Conservation (phyloP, 2,113 vertebrate species). For the Cryptotis parvus region DNA sequence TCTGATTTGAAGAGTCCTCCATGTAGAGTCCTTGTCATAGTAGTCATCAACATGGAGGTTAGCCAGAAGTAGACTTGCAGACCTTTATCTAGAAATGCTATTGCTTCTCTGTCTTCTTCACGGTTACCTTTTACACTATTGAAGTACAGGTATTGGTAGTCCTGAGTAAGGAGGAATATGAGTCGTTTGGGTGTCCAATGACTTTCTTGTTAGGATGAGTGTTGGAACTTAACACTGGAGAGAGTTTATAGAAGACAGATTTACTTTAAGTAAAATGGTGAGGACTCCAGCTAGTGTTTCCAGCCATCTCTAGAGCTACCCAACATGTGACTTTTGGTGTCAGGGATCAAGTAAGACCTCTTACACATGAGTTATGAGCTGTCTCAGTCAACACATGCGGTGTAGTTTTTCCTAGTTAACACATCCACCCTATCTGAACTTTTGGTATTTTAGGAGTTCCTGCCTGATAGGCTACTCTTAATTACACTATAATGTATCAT, state of each 20-base stretch:
- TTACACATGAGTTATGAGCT: too few relatives aligned
- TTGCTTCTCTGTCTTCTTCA: neutral
- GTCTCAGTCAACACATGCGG: neutral
- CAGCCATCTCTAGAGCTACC: neutral
- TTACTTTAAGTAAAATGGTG: neutral
- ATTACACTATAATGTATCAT: neutral
- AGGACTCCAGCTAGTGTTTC: neutral
- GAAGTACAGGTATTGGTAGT: too few relatives aligned
- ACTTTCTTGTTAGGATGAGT: too few relatives aligned
- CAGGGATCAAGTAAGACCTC: too few relatives aligned
- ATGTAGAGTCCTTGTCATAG: neutral
- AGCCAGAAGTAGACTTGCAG: neutral
- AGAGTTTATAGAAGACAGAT: too few relatives aligned
- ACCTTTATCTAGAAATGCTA: neutral
- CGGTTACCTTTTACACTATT: neutral
- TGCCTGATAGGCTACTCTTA: neutral
- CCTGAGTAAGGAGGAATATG: too few relatives aligned
- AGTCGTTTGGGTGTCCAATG: too few relatives aligned
- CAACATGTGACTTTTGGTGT: too few relatives aligned
- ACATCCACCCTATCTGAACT: neutral
- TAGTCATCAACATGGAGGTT: too few relatives aligned
- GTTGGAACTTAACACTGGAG: too few relatives aligned
- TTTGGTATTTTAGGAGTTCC: neutral
- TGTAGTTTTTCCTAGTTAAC: neutral
- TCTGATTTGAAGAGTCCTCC: neutral